Conservation (phyloP, 2,888 invertebrate genomes). For the Caenorhabditis sp. region DNA sequence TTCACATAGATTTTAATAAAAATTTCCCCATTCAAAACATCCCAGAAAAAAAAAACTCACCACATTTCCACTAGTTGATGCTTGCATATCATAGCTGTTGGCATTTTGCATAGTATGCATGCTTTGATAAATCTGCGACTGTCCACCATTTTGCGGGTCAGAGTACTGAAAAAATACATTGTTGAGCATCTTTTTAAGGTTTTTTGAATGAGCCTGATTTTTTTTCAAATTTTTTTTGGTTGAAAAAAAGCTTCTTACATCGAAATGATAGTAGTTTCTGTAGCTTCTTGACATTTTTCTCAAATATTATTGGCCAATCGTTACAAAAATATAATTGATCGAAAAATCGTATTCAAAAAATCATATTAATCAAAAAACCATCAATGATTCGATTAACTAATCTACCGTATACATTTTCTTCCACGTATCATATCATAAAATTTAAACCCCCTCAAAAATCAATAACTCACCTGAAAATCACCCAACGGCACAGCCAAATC, state of each 20-base stretch:
- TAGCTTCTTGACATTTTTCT: no score
- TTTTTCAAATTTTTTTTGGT: background rate
- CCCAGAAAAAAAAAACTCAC: constrained; percentile 11
- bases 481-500: constrained; percentile 14
- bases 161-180: background rate
- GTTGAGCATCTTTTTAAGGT: no score
- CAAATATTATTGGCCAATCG: no score
- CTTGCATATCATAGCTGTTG: constrained; percentile 17
- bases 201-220: constrained; percentile 2
- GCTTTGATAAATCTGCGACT: constrained; percentile 12
- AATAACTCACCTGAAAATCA: constrained; percentile 2
- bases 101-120: constrained; percentile 28
- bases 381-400: no score
- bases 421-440: no score
- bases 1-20: no score
- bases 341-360: no score
- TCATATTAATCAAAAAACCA: no score
- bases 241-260: constrained; percentile 6
- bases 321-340: no score
- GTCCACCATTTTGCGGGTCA: constrained; percentile 8
- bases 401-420: no score
- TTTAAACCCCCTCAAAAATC: background rate
- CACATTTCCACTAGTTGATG: constrained; percentile 9
- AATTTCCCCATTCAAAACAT: constrained; percentile 3
- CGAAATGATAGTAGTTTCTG: constrained; percentile 10